Percentiles rank a stretch among this genome's conserved stretches.
phyloP scores from a whole-genome alignment of 2,797 vertebrate species.

The Sebastes trivittatus region DNA sequence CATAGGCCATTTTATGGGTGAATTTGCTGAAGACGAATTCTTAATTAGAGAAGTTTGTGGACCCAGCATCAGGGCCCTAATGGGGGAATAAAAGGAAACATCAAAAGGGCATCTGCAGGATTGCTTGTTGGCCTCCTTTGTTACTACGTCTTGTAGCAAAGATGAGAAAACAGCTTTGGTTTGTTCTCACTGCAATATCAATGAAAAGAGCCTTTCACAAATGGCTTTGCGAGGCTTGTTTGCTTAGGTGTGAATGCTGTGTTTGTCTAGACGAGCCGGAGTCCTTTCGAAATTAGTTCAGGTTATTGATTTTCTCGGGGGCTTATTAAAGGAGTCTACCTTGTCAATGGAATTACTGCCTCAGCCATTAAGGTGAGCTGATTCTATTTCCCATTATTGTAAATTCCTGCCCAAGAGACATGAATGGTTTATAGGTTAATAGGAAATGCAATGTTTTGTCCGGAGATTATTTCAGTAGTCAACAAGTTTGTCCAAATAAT shows the following conservation, averaged over 20 bases:
- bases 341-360: constrained; percentile 69
- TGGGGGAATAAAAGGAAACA: constrained; percentile 58
- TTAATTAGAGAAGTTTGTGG: constrained; percentile 83
- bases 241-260: constrained; percentile 27
- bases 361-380: constrained; percentile 58
- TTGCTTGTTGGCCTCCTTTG: constrained; percentile 40
- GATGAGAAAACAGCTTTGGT: constrained; percentile 30
- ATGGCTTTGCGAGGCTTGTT: constrained; percentile 21
- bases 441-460: constrained; percentile 29
- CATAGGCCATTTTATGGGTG: constrained; percentile 68
- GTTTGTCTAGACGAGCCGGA: constrained; percentile 54
- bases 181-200: constrained; percentile 33
- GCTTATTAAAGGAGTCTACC: constrained; percentile 66
- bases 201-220: constrained; percentile 27
- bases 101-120: constrained; percentile 49
- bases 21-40: constrained; percentile 75
- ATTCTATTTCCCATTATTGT: constrained; percentile 69
- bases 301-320: constrained; percentile 69
- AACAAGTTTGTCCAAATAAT: constrained; percentile 23
- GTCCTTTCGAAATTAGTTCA: constrained; percentile 67
- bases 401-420: constrained; percentile 43
- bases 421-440: constrained; percentile 33
- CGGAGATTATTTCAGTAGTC: constrained; percentile 14
- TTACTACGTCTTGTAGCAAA: constrained; percentile 17
- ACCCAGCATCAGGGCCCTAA: constrained; percentile 64